Evolutionary conservation across 2,797 vertebrate genomes (phyloP), one percentile per base, ranked within the genome.

Genomic region (Hyperoplus immaculatus): DNA sequence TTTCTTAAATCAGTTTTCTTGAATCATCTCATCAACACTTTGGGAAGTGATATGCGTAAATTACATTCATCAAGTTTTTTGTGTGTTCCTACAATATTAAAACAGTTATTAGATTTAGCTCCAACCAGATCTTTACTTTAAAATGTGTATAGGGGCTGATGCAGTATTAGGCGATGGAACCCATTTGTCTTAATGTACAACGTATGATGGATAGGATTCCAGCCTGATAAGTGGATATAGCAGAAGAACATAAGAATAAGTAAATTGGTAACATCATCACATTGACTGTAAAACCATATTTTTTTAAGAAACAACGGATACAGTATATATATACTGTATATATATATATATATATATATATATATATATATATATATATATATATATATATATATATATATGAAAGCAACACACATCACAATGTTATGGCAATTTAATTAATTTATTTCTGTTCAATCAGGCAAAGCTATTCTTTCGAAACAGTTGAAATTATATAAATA

Each of bases 401-500:
- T 18, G 65, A 75, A 85, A 78, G 49, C 47, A 81, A 66, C 66
- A 84, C 75, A 29, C 85, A 67, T 64, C 38, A 54, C 59, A 11
- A 74, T 49, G 21, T 80, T 71, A 81, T 78, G 73, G 81, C 69
- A 85, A 89, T 89, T 94, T 85, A 85, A 76, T 84, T 89, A 80
- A 88, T 94, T 95, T 89, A 93, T 95, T 96, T 96, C 91, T 89
- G 90, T 95, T 87, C 87, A 85, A 87, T 91, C 93, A 89, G 91
- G 94, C 90, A 92, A 88, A 94, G 89, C 92, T 93, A 88, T 94
- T 93, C 88, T 72, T 82, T 50, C 85, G 82, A 75, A 73, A 82
- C 70, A 89, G 83, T 77, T 12, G 59, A 82, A 77, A 88, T 84
- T 59, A 79, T 78, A 82, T 63, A 69, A 53, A 78, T 69, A 85